These are phyloP conservation scores for Rousettus leschenaultii DNA, from an alignment of 2,113 vertebrate species.

Conservation along the genomic window DNA sequence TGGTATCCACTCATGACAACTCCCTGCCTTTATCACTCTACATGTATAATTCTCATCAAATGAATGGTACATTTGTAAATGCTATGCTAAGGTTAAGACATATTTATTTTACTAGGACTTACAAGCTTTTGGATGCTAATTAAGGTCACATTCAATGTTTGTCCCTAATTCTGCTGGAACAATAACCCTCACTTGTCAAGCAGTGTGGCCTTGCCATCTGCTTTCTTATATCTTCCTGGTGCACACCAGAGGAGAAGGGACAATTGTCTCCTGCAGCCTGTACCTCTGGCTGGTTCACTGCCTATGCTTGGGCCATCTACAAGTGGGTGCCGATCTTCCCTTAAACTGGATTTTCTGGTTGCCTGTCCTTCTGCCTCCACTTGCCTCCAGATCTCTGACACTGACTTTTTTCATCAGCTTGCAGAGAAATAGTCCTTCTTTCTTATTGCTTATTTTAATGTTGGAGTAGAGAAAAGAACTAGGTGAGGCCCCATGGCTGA, in stretches of 20 bases:
- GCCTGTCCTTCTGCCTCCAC: not conserved
- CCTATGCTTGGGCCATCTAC: fast-evolving
- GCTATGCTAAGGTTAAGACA: not conserved
- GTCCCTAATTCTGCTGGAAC: not conserved
- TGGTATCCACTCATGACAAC: not conserved
- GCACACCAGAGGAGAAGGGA: not conserved
- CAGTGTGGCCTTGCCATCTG: fast-evolving
- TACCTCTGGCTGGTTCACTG: too few species aligned
- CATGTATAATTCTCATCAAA: not conserved
- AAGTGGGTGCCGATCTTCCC: not conserved
- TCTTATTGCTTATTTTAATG: not conserved
- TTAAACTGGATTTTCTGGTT: not conserved
- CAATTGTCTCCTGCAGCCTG: not conserved
- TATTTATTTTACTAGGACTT: not conserved
- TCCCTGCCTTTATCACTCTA: not conserved
- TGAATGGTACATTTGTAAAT: not conserved
- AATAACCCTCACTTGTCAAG: not conserved
- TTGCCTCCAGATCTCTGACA: not conserved
- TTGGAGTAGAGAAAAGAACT: too few species aligned
- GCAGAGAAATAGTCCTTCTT: too few species aligned
- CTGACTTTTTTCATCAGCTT: not conserved
- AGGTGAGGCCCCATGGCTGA: not conserved
- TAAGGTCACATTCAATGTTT: not conserved
- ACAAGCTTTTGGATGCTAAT: not conserved
- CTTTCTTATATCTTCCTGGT: not conserved